Evolutionary conservation across 2,113 vertebrate species (phyloP).

Genomic region (Rhea pennata): DNA sequence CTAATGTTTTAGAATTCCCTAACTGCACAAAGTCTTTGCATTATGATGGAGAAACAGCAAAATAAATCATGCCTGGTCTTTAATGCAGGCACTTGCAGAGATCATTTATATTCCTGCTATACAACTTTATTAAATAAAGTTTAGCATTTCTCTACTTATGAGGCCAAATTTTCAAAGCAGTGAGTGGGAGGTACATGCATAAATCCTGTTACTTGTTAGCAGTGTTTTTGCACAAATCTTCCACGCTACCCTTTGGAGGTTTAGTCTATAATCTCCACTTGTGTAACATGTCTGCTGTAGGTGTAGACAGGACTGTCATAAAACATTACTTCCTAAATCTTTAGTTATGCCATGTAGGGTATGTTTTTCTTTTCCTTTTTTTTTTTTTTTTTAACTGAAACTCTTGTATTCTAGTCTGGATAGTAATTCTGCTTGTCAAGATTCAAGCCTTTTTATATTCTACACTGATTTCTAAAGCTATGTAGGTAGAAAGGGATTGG

Average conservation of each 20-base stretch:
- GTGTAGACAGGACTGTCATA: constrained; percentile 14
- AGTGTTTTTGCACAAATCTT: neutral
- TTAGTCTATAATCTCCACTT: constrained; percentile 1
- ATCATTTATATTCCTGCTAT: constrained; percentile 26
- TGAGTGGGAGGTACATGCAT: constrained; percentile 18
- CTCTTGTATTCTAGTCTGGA: neutral
- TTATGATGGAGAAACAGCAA: constrained; percentile 2
- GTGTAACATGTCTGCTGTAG: neutral
- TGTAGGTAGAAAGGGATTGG: neutral
- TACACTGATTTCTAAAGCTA: neutral
- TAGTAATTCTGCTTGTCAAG: neutral
- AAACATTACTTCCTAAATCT: neutral
- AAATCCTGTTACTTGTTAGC: constrained; percentile 54
- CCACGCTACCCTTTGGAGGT: constrained; percentile 11
- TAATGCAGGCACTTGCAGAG: neutral
- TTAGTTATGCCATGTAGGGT: neutral
- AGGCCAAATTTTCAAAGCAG: constrained; percentile 55
- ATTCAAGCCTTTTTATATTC: neutral
- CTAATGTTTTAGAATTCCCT: neutral
- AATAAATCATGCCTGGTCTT: neutral
- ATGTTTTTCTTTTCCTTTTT: neutral
- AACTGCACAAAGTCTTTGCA: neutral
- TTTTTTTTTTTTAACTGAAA: neutral
- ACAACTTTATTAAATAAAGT: constrained; percentile 6
- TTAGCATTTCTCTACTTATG: constrained; percentile 33